phyloP scores from a whole-genome alignment of 2,113 vertebrate species.

The Merops nubicus region DNA sequence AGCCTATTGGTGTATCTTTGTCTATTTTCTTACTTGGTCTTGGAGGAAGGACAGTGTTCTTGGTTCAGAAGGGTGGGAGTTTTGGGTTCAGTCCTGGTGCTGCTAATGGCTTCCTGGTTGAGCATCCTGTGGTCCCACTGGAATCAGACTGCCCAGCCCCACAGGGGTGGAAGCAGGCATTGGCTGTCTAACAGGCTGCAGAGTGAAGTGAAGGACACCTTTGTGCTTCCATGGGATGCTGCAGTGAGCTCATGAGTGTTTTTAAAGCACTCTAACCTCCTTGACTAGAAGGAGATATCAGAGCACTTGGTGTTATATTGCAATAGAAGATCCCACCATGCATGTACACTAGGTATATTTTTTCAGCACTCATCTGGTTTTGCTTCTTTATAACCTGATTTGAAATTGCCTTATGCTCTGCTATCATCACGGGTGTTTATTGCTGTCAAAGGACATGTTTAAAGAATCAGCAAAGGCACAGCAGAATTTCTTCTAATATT shows the following conservation, averaged over 20 bases:
- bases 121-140: background rate
- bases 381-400: background rate
- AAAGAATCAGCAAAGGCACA: background rate
- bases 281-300: background rate
- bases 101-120: background rate
- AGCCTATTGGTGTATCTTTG: background rate
- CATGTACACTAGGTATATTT: background rate
- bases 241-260: background rate
- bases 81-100: background rate
- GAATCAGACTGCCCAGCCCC: background rate
- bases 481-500: slow-evolving; percentile 19
- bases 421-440: background rate
- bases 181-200: background rate
- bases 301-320: background rate
- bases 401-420: background rate
- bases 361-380: background rate
- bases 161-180: background rate
- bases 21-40: background rate
- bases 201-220: background rate
- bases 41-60: background rate
- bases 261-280: background rate
- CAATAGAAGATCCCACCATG: background rate
- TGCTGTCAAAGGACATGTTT: background rate
- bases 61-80: background rate
- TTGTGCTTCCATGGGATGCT: background rate